phyloP scores from a whole-genome alignment of 2,797 vertebrate species.

The Otolemur crassicaudatus region DNA sequence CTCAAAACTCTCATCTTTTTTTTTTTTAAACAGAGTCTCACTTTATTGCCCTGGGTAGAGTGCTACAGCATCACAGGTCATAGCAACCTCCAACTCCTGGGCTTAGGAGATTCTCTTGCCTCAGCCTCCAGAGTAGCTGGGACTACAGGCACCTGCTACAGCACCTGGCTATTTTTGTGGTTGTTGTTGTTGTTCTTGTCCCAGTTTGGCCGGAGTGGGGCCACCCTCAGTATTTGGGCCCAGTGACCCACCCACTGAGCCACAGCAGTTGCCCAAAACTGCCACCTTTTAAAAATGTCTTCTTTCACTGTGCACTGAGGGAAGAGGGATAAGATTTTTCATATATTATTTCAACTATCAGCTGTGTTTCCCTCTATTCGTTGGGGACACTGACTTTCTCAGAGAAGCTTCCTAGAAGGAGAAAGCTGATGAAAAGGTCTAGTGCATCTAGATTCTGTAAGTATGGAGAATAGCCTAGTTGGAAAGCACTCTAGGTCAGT shows the following conservation, averaged over 20 bases:
- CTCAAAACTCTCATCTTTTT: background rate
- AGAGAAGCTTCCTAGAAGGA: background rate
- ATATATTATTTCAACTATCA: background rate
- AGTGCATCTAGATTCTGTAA: background rate
- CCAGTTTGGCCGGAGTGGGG: too few relatives aligned
- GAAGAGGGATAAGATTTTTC: background rate
- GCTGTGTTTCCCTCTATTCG: background rate
- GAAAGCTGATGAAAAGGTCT: background rate
- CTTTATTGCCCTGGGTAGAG: too few relatives aligned
- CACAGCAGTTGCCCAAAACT: too few relatives aligned
- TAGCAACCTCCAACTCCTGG: too few relatives aligned
- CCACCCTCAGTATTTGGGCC: too few relatives aligned
- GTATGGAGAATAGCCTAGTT: background rate
- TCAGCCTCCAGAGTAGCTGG: too few relatives aligned
- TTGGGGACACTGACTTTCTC: constrained; percentile 8
- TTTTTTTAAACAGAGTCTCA: background rate
- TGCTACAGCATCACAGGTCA: too few relatives aligned
- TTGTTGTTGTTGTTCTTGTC: too few relatives aligned
- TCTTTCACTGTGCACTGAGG: background rate
- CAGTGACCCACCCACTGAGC: too few relatives aligned
- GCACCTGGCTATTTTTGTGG: too few relatives aligned
- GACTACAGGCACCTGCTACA: too few relatives aligned
- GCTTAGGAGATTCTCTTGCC: too few relatives aligned
- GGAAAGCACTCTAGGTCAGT: background rate
- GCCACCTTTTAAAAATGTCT: background rate